phyloP scores from a whole-genome alignment of 2,888 invertebrate genomes.

The Digitonthophagus gazella region DNA sequence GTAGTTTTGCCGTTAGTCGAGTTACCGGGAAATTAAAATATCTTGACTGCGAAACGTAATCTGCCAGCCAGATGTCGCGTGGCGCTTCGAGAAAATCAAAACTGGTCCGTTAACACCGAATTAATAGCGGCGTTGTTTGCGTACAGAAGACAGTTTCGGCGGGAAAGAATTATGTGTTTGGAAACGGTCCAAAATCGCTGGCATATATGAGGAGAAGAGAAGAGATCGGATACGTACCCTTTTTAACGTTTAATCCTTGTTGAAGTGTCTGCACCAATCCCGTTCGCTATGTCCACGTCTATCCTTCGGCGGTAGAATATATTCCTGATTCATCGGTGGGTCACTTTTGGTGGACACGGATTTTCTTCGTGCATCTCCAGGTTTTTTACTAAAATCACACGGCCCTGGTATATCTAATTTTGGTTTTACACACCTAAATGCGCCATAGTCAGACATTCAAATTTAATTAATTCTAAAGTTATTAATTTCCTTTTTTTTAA shows the following conservation, averaged over 20 bases:
- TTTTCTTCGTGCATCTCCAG: not conserved
- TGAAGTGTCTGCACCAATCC: not conserved
- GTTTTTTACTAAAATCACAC: not conserved
- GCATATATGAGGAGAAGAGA: no score
- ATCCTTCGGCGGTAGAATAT: not conserved
- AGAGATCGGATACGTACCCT: not conserved
- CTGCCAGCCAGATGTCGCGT: not conserved
- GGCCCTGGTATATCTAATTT: not conserved
- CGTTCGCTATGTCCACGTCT: not conserved
- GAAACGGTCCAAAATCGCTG: not conserved
- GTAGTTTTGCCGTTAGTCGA: not conserved
- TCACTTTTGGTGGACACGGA: not conserved
- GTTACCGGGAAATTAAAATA: constrained; percentile 14
- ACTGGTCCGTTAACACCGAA: not conserved
- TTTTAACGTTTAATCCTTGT: not conserved
- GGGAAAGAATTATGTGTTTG: not conserved
- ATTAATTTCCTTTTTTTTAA: not conserved
- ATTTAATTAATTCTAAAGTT: no score
- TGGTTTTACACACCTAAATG: not conserved
- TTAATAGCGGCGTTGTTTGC: not conserved
- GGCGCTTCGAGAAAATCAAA: not conserved
- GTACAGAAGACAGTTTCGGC: not conserved
- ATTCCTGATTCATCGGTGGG: not conserved
- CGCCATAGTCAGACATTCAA: not conserved
- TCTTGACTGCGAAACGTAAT: not conserved